Base-by-base conservation (phyloP, 2,797 vertebrate species). In the Carapus acus region DNA sequence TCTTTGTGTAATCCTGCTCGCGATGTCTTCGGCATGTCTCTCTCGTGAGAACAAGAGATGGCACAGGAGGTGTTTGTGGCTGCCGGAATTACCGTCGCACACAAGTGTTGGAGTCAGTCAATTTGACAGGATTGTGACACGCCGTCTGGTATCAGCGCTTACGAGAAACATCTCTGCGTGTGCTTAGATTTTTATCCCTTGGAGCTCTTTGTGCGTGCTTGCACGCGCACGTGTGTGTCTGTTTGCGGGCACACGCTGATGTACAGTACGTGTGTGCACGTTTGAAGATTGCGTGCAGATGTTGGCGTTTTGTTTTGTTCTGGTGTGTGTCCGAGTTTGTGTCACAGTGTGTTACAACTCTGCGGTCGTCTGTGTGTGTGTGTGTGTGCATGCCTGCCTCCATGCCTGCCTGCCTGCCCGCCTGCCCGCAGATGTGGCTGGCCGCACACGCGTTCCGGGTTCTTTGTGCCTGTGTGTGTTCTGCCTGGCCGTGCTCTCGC, bases 401-500 rank as follows among this genome's bases (percentile, higher is more conserved):
- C n/a, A n/a, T n/a, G n/a, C n/a, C n/a, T n/a, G n/a, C n/a, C n/a
- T n/a, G n/a, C n/a, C n/a, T n/a, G n/a, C n/a, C n/a, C n/a, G n/a
- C n/a, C n/a, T n/a, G n/a, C n/a, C n/a, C 20, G 24, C 12, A 39
- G 24, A 40, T 50, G 60, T 55, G 52, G 22, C 33, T 22, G 47
- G 24, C 24, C 24, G n/a, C 24, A 9, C 31, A 39, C 24, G 7
- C 43, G 40, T 44, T 21, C 9, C 4, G 16, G 23, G 23, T 20
- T 43, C 14, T 37, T 33, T 54, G 48, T 50, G 55, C 52, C 45
- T 60, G 45, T 48, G 54, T 54, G 41, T 54, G 52, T 60, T 62
- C 38, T 43, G 33, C 70, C 59, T 40, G 36, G 54, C 54, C 49
- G 52, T 22, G 64, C 64, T 75, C 52, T 66, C 48, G n/a, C 43